These are phyloP conservation scores for Torymus aiolomorphi DNA, from an alignment of 2,888 invertebrate species.

Conservation along the genomic window DNA sequence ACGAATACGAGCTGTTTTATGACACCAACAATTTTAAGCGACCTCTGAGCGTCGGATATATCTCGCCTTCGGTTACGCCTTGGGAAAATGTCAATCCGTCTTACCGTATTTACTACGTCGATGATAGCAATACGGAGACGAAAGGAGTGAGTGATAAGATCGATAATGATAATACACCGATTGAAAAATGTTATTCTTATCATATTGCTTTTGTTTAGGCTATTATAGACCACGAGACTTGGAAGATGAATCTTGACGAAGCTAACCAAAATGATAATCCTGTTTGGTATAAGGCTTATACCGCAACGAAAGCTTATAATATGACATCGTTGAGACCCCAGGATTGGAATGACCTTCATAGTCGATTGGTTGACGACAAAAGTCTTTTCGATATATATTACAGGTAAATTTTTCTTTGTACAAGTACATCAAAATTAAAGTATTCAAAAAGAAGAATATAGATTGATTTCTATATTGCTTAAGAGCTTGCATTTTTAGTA, in stretches of 20 bases:
- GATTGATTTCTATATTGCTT: neutral
- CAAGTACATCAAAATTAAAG: neutral
- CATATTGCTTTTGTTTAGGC: constrained; percentile 18
- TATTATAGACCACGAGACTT: constrained; percentile 51
- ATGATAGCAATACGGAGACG: constrained; percentile 91
- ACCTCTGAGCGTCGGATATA: constrained; percentile 91
- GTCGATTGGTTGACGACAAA: constrained; percentile 16
- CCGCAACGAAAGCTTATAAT: constrained; percentile 37
- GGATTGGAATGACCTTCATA: constrained; percentile 51
- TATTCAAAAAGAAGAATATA: neutral
- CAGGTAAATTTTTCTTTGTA: constrained; percentile 32
- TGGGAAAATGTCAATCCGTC: constrained; percentile 95
- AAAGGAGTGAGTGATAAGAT: constrained; percentile 81
- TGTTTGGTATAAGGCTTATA: constrained; percentile 51
- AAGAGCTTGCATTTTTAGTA: neutral
- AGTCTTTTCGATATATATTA: constrained; percentile 46
- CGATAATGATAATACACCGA: too few relatives aligned
- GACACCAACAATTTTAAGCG: constrained; percentile 88
- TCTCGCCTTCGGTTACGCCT: constrained; percentile 96
- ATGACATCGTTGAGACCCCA: constrained; percentile 48
- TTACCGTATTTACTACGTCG: constrained; percentile 96
- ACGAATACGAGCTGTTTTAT: constrained; percentile 95
- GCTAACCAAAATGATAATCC: constrained; percentile 51
- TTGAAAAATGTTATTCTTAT: neutral
- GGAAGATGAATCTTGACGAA: constrained; percentile 54